These are phyloP conservation scores for Haliclystus octoradiatus DNA, from an alignment of 30 jellyfish, hydroid and myxozoan species.

Conservation along the genomic window DNA sequence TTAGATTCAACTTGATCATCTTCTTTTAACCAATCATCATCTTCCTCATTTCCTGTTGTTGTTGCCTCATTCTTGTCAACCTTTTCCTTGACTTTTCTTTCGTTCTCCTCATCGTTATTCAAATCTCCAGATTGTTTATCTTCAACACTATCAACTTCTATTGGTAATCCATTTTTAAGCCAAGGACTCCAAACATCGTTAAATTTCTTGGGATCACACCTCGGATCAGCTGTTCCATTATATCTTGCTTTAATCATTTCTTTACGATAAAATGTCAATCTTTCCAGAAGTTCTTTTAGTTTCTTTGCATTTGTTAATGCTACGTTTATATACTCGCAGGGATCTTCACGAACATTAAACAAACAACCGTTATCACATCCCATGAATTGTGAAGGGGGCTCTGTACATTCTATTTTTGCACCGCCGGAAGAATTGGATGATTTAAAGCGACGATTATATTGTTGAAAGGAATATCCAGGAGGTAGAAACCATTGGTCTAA, in stretches of 20 bases:
- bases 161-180: background rate
- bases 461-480: background rate
- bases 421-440: background rate
- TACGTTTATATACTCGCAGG: constrained; percentile 1
- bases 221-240: background rate
- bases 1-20: too few relatives aligned
- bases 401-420: background rate
- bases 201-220: background rate
- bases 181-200: constrained; percentile 4
- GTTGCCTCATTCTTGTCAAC: too few relatives aligned
- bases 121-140: background rate
- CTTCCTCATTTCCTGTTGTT: too few relatives aligned
- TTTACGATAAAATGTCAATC: background rate
- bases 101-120: background rate
- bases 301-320: background rate
- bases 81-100: too few relatives aligned
- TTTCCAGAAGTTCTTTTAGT: background rate
- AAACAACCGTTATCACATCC: background rate
- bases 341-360: background rate
- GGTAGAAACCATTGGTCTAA: background rate
- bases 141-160: background rate
- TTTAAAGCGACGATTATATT: background rate
- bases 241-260: background rate
- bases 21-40: too few relatives aligned
- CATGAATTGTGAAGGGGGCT: background rate